These are phyloP conservation scores for Lepidocyrtinus sp. DNA, from an alignment of 2,888 invertebrate genomes.

Conservation along the genomic window DNA sequence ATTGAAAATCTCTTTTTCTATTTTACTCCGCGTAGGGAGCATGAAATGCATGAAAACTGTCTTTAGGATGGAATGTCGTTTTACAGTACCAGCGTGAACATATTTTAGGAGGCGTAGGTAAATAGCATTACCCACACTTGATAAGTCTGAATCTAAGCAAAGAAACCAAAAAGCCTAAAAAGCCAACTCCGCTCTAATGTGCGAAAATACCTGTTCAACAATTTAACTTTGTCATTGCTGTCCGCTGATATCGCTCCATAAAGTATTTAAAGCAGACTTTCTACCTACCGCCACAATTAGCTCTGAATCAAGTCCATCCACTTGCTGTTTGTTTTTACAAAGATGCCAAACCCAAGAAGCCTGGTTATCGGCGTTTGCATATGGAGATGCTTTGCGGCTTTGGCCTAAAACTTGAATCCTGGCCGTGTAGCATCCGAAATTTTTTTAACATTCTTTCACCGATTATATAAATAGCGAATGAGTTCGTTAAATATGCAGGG, in stretches of 20 bases:
- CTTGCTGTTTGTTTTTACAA: neutral
- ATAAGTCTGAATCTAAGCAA: too few relatives aligned
- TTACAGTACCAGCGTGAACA: neutral
- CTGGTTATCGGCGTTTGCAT: neutral
- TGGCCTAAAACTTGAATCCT: neutral
- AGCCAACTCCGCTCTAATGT: slow-evolving; percentile 3
- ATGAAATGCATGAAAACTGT: too few relatives aligned
- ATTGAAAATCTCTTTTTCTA: too few relatives aligned
- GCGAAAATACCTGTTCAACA: slow-evolving; percentile 32
- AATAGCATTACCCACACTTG: too few relatives aligned
- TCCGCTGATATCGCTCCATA: neutral
- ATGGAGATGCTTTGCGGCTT: neutral
- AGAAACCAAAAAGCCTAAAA: too few relatives aligned
- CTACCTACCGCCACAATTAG: neutral
- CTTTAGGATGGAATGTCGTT: neutral
- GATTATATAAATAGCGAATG: neutral
- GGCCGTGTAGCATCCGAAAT: neutral
- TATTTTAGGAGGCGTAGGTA: neutral
- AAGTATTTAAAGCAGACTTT: neutral
- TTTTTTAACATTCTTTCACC: neutral
- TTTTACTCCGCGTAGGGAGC: too few relatives aligned
- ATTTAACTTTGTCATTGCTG: slow-evolving; percentile 8
- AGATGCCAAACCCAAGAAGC: neutral
- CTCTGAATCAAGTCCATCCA: neutral
- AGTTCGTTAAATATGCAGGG: neutral